Percentiles rank a stretch among this genome's conserved stretches.
phyloP scores from a whole-genome alignment of 2,888 invertebrate genomes.

The Coecobrya sp. region DNA sequence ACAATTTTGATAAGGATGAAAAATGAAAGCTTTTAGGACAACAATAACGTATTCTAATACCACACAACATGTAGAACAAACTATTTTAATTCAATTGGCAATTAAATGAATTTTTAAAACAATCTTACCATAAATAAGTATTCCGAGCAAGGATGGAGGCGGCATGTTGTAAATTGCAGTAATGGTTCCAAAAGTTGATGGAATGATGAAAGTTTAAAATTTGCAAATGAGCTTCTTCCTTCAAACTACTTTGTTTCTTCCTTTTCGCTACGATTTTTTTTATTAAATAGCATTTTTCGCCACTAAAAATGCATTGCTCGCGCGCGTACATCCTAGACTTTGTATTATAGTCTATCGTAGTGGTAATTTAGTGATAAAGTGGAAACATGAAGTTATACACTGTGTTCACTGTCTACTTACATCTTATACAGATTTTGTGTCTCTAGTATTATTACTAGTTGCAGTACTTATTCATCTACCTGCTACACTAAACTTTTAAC shows the following conservation, averaged over 20 bases:
- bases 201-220: background rate
- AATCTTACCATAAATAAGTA: background rate
- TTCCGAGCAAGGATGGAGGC: background rate
- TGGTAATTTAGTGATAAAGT: conserved; percentile 25
- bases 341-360: background rate
- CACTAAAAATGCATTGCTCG: background rate
- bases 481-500: background rate
- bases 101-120: background rate
- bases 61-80: no score
- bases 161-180: background rate
- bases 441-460: background rate
- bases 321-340: background rate
- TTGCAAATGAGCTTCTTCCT: background rate
- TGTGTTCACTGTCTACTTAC: background rate
- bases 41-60: no score
- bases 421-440: conserved; percentile 5
- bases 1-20: no score
- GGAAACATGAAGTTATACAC: conserved; percentile 43
- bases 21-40: no score
- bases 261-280: background rate
- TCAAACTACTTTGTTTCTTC: conserved; percentile 23
- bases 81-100: no score
- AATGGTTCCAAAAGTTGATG: background rate
- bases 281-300: conserved; percentile 12
- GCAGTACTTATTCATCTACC: background rate